Percentiles rank a stretch among this genome's conserved stretches.
phyloP scores from a whole-genome alignment of 1,140 invertebrate species.

The Euura lappo region DNA sequence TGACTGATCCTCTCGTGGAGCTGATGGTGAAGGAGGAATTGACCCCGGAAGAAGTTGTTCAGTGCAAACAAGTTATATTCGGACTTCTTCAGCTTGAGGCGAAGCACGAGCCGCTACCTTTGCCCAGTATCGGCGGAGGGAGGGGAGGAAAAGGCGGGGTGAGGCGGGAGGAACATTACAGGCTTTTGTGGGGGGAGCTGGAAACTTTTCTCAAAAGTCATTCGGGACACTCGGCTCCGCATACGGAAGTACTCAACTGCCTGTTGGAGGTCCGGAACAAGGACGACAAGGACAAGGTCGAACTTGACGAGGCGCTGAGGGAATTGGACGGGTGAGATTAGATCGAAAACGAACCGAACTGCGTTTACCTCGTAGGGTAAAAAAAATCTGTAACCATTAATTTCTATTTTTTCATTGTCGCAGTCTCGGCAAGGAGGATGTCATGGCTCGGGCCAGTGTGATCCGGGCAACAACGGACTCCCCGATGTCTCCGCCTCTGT shows the following conservation, averaged over 20 bases:
- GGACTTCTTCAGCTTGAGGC: constrained; percentile 82
- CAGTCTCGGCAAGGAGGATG: constrained; percentile 55
- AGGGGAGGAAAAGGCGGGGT: constrained; percentile 64
- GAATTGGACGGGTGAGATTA: constrained; percentile 65
- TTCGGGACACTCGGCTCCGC: constrained; percentile 67
- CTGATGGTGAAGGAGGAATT: constrained; percentile 85
- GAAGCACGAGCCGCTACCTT: constrained; percentile 80
- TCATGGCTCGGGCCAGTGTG: constrained; percentile 68
- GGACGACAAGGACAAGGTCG: constrained; percentile 69
- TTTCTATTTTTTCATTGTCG: not conserved
- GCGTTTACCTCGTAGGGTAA: no score
- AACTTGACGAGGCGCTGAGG: constrained; percentile 66
- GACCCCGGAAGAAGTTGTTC: constrained; percentile 82
- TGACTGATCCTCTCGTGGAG: constrained; percentile 80
- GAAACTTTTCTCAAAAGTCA: constrained; percentile 84
- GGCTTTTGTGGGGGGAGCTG: constrained; percentile 87
- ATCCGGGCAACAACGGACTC: constrained; percentile 83
- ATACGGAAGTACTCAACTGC: constrained; percentile 83
- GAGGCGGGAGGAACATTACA: constrained; percentile 87
- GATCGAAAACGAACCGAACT: no score
- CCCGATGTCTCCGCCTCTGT: constrained; percentile 76
- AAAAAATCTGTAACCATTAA: constrained; percentile 24
- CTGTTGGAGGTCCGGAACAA: constrained; percentile 79
- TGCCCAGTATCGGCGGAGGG: constrained; percentile 65
- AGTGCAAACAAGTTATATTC: constrained; percentile 89